Conservation (phyloP, 2,888 invertebrate species). For the Caenorhabditis wallacei region DNA sequence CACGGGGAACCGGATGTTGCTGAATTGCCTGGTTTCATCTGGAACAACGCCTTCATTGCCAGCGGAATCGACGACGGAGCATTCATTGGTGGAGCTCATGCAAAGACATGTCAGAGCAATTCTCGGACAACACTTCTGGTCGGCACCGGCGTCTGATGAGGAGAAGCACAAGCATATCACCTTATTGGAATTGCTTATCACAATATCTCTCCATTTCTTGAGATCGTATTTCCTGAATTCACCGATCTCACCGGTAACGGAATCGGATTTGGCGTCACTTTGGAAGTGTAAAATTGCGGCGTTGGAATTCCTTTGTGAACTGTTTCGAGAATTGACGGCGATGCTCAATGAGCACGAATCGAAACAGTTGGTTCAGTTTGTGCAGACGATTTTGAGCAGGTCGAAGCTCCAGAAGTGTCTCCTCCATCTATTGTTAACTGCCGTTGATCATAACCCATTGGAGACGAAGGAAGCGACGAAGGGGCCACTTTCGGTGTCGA, state of each 20-base stretch:
- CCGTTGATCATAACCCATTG: constrained; percentile 83
- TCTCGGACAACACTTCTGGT: constrained; percentile 86
- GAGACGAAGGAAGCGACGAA: not conserved
- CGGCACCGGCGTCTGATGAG: constrained; percentile 83
- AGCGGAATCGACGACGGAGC: constrained; percentile 35
- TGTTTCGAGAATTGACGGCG: constrained; percentile 77
- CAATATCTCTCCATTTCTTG: constrained; percentile 88
- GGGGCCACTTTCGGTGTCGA: constrained; percentile 76
- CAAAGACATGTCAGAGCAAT: constrained; percentile 90
- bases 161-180: constrained; percentile 87
- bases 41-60: constrained; percentile 68
- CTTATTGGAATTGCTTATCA: constrained; percentile 89
- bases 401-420: constrained; percentile 90
- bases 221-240: constrained; percentile 90
- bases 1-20: constrained; percentile 75
- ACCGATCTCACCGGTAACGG: constrained; percentile 84
- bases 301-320: constrained; percentile 79
- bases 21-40: constrained; percentile 78
- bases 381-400: constrained; percentile 76
- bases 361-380: constrained; percentile 86
- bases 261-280: constrained; percentile 76
- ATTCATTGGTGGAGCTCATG: constrained; percentile 86
- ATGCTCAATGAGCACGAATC: constrained; percentile 78
- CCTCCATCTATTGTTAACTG: constrained; percentile 90
- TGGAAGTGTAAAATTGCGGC: constrained; percentile 83